Percentiles rank a stretch among this genome's conserved stretches.
Evolutionary conservation across 1,140 invertebrate species (phyloP).

Genomic region (Lordiphosa stackelbergi): DNA sequence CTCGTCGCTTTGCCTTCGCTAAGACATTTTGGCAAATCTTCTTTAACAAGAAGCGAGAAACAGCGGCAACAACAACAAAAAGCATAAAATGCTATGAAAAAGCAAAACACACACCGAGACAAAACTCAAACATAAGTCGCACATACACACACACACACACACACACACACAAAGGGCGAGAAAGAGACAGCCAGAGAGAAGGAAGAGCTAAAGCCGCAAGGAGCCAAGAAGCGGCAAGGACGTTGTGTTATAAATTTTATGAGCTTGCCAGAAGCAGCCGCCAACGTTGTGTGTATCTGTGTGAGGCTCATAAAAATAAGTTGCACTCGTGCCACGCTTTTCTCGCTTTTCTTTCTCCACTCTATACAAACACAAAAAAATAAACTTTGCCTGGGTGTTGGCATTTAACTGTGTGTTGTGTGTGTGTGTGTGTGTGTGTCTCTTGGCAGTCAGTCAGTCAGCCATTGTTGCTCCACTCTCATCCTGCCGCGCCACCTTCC

Average conservation of each 20-base stretch:
- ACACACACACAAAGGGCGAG: constrained; percentile 27
- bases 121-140: constrained; percentile 35
- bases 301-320: constrained; percentile 71
- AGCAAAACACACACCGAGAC: constrained; percentile 54
- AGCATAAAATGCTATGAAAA: constrained; percentile 73
- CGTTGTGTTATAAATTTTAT: constrained; percentile 75
- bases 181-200: constrained; percentile 22
- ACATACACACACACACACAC: constrained; percentile 28
- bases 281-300: constrained; percentile 24
- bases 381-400: constrained; percentile 56
- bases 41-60: constrained; percentile 53
- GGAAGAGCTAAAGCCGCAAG: constrained; percentile 58
- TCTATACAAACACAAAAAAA: constrained; percentile 57
- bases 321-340: constrained; percentile 71
- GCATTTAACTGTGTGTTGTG: constrained; percentile 36
- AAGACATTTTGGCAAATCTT: constrained; percentile 73
- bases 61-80: constrained; percentile 40
- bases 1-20: constrained; percentile 15
- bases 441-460: constrained; percentile 72
- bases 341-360: constrained; percentile 34
- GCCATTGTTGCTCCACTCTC: constrained; percentile 53
- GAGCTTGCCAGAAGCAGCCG: constrained; percentile 67
- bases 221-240: constrained; percentile 62
- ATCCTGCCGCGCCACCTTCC: not conserved
- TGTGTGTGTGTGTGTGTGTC: constrained; percentile 25